Evolutionary conservation across 1,140 invertebrate species (phyloP), one percentile per base, ranked within the genome.

Genomic region (Mycetomoellerius zeteki): DNA sequence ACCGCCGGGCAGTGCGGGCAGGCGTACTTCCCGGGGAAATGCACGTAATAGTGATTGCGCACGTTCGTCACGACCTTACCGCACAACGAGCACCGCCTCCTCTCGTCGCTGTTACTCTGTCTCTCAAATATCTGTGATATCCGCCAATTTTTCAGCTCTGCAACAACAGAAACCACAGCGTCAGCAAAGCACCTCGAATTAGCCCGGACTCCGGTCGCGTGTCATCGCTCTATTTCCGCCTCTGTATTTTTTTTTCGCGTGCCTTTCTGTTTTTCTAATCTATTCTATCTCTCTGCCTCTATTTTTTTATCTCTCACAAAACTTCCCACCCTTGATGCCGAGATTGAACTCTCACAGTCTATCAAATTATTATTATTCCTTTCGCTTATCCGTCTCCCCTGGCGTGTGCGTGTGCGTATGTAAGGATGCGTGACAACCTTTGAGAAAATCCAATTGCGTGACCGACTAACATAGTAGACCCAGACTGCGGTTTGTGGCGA

Each of bases 1-100:
- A 96, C 96, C 77, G 96, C 96, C 73, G 96, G 96, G 93, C 96
- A 97, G 89, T 96, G 95, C 78, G 96, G 94, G 94, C 96, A 97
- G 89, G 96, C 96, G 91, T 96, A 97, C 91, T 96, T 96, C 86
- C 96, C 96, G 67, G 96, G 96, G 92, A 96, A 97, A 94, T 97
- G 96, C 84, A 97, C 96, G 94, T 97, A 96, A 95, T 97, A 97
- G 93, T 97, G 96, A 95, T 97, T 97, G 89, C 96, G 95, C 89
- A 96, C 96, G 94, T 97, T 96, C 92, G 96, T 96, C 86, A 97
- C 96, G 91, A 97, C 96, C 95, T 97, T 97, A 92, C 96, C 96
- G 93, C 96, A 97, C 92, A 97, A 95, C 91, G 96, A 96, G 94
- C 96, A 97, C 91, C 96, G 95, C 93, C 96, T 96, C 93, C 96